These are phyloP conservation scores for Anoncus sp. DNA, from an alignment of 2,888 invertebrate species.

Conservation along the genomic window DNA sequence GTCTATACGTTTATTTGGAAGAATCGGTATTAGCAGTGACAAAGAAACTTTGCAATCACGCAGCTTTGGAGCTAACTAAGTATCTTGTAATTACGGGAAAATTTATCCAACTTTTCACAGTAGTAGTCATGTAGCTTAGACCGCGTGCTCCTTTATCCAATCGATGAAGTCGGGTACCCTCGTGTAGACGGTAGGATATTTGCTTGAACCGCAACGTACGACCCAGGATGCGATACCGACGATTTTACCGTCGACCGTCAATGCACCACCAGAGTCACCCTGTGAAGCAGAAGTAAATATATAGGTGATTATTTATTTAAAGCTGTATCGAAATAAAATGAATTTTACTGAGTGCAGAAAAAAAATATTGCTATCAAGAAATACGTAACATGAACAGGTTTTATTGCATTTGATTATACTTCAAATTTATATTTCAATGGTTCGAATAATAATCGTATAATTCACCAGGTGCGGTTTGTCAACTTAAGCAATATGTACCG, in stretches of 20 bases:
- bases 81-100: background rate
- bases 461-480: too few relatives aligned
- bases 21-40: background rate
- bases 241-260: slow-evolving; percentile 73
- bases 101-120: background rate
- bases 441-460: background rate
- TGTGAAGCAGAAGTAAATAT: slow-evolving; percentile 43
- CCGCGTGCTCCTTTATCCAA: slow-evolving; percentile 69
- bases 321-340: background rate
- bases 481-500: too few relatives aligned
- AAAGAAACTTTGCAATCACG: background rate
- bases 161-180: slow-evolving; percentile 70
- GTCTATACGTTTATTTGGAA: background rate
- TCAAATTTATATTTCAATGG: background rate
- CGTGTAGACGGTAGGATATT: slow-evolving; percentile 76
- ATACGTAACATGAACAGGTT: background rate
- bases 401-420: background rate
- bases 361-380: background rate
- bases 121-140: slow-evolving; percentile 35
- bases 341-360: too few relatives aligned
- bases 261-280: slow-evolving; percentile 78
- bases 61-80: background rate
- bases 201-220: slow-evolving; percentile 69
- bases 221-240: slow-evolving; percentile 77
- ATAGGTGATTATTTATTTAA: background rate